These are phyloP conservation scores for Laticauda laticaudata DNA, from an alignment of 2,113 vertebrate genomes.

Conservation along the genomic window DNA sequence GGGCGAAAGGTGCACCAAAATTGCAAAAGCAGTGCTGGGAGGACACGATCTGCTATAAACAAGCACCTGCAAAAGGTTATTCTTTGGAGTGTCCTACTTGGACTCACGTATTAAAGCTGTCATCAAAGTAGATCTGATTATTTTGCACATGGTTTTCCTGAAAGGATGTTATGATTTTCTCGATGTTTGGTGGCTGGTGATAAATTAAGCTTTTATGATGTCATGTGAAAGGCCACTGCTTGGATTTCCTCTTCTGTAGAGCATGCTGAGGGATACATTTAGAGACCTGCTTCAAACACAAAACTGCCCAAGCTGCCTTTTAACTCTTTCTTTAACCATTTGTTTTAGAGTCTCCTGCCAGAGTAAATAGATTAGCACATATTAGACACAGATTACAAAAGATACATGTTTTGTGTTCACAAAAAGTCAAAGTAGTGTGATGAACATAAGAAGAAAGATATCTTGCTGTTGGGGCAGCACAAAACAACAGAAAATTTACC, in stretches of 20 bases:
- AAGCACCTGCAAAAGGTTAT: constrained; percentile 67
- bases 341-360: background rate
- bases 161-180: constrained; percentile 99
- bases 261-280: constrained; percentile 65
- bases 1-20: background rate
- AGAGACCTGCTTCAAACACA: constrained; percentile 45
- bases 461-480: background rate
- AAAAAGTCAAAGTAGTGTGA: background rate
- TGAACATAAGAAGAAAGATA: background rate
- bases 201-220: constrained; percentile 95
- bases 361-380: background rate
- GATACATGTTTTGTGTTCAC: background rate
- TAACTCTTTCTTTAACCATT: constrained; percentile 57
- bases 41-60: constrained; percentile 20
- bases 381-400: background rate
- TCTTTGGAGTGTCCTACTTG: constrained; percentile 67
- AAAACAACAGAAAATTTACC: background rate
- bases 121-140: constrained; percentile 91
- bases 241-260: constrained; percentile 77
- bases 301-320: constrained; percentile 52
- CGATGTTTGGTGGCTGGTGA: constrained; percentile 86
- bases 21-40: constrained; percentile 5
- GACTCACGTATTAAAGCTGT: constrained; percentile 74
- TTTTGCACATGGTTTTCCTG: constrained; percentile 97
- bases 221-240: constrained; percentile 86